phyloP scores from a whole-genome alignment of 2,888 invertebrate species.

The Platycnemis pennipes region DNA sequence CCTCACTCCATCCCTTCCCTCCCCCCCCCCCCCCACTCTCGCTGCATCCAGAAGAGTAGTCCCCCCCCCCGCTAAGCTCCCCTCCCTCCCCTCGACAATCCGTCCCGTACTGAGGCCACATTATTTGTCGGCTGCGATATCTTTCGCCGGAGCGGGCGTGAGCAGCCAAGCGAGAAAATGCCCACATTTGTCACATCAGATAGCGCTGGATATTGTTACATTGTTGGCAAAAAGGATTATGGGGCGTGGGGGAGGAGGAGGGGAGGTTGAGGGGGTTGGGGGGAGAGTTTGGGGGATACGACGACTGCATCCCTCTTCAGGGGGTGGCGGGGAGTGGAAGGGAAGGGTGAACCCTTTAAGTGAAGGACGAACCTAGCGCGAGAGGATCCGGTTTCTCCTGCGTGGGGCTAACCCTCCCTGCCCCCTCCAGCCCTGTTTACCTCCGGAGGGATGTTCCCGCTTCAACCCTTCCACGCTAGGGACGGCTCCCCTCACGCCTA shows the following conservation, averaged over 20 bases:
- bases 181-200: constrained; percentile 67
- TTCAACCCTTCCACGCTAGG: background rate
- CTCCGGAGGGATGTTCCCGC: background rate
- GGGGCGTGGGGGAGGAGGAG: background rate
- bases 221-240: constrained; percentile 42
- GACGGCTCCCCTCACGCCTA: too few species aligned
- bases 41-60: background rate
- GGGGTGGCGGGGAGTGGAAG: background rate
- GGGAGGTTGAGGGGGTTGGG: background rate
- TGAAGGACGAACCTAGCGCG: background rate
- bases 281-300: background rate
- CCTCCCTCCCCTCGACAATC: background rate
- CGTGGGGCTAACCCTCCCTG: background rate
- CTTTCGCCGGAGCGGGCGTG: constrained; percentile 52
- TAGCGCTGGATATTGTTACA: constrained; percentile 50
- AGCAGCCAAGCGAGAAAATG: constrained; percentile 67
- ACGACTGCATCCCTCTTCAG: background rate
- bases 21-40: background rate
- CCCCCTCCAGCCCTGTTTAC: background rate
- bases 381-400: background rate
- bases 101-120: background rate
- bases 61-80: background rate
- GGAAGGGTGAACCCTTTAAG: background rate
- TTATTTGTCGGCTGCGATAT: constrained; percentile 58
- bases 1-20: background rate